Percentiles rank a stretch among this genome's conserved stretches.
Conservation (phyloP, 23 tunicate genomes). For the Halocynthia aurantium region DNA sequence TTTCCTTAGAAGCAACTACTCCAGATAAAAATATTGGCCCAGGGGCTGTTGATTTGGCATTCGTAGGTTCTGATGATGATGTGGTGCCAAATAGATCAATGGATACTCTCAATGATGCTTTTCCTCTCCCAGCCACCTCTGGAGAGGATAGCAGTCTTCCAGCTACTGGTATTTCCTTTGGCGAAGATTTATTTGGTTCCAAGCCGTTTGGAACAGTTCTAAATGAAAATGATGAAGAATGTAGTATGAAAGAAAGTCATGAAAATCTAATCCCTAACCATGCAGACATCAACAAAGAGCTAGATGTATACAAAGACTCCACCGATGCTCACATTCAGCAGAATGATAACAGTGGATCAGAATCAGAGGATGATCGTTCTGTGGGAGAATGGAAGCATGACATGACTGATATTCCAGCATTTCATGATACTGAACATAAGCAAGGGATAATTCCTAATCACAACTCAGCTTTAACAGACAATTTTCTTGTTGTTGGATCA, state of each 20-base stretch:
- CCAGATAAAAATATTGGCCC: neutral
- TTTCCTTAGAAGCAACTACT: too few species aligned
- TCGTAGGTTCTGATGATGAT: neutral
- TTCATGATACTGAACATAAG: too few species aligned
- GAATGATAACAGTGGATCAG: neutral
- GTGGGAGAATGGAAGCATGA: too few species aligned
- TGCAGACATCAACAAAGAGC: too few species aligned
- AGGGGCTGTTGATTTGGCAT: neutral
- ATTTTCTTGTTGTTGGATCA: too few species aligned
- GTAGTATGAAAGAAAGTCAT: neutral
- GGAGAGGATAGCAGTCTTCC: neutral
- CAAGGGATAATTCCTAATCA: too few species aligned
- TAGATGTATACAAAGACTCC: too few species aligned
- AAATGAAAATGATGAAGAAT: neutral
- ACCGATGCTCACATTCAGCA: neutral
- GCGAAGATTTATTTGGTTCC: slow-evolving; percentile 5
- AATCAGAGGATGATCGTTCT: too few species aligned
- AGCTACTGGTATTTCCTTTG: neutral
- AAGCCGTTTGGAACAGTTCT: neutral
- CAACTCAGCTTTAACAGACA: too few species aligned
- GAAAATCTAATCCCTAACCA: too few species aligned
- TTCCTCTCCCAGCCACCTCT: neutral
- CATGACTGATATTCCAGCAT: too few species aligned
- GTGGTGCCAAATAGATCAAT: neutral
- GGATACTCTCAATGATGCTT: neutral